Conservation (phyloP, 2,797 vertebrate species). For the Notolabrus celidotus region DNA sequence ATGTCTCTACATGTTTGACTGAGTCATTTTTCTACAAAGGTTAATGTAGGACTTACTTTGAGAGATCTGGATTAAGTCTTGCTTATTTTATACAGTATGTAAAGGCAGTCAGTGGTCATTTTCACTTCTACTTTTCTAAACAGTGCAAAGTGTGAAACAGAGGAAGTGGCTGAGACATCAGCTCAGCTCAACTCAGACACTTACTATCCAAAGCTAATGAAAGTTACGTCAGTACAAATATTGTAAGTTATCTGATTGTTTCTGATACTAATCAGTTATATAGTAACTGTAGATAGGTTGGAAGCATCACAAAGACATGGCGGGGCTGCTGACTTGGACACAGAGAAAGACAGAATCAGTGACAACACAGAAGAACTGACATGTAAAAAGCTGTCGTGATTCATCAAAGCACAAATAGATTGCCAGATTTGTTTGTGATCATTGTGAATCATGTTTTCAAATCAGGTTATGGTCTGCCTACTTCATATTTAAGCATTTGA, state of each 20-base stretch:
- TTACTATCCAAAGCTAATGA: neutral
- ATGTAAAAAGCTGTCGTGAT: neutral
- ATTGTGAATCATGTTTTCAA: too few species aligned
- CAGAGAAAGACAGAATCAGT: neutral
- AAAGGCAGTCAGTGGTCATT: neutral
- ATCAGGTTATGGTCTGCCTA: too few species aligned
- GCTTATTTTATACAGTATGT: neutral
- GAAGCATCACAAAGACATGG: neutral
- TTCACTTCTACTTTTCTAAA: constrained; percentile 57
- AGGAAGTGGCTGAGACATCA: constrained; percentile 3
- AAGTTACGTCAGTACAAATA: neutral
- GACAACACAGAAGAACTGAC: neutral
- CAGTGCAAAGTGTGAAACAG: neutral
- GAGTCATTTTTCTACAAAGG: neutral
- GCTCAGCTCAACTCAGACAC: neutral
- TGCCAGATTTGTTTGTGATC: too few species aligned
- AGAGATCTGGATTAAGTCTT: neutral
- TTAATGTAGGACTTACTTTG: neutral
- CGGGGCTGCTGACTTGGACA: too few species aligned
- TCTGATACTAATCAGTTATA: too few species aligned
- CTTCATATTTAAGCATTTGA: too few species aligned
- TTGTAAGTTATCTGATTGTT: too few species aligned
- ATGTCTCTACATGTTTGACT: neutral
- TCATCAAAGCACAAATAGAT: neutral
- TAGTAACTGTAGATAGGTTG: neutral